These are phyloP conservation scores for Pogonophryne albipinna DNA, from an alignment of 2,797 vertebrate species.

Conservation along the genomic window DNA sequence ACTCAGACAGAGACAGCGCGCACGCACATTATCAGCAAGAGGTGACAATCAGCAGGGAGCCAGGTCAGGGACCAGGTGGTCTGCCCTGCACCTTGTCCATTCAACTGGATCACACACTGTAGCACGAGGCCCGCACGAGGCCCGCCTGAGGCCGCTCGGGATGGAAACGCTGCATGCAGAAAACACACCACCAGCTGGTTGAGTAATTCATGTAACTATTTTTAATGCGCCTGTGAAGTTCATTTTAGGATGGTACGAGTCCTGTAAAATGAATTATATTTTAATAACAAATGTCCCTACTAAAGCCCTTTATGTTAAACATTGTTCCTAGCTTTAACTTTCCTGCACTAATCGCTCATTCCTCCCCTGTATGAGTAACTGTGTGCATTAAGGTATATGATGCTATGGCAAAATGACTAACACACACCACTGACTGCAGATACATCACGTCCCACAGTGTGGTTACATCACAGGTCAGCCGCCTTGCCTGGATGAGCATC, in stretches of 20 bases:
- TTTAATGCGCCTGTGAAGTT: conserved; percentile 53
- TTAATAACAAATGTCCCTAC: conserved; percentile 36
- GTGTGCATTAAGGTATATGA: conserved; percentile 11
- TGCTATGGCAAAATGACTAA: conserved; percentile 40
- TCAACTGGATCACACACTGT: conserved; percentile 25
- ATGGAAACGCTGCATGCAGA: conserved; percentile 48
- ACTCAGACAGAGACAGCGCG: conserved; percentile 25
- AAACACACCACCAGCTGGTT: conserved; percentile 52
- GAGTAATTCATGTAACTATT: conserved; percentile 57
- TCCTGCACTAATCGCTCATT: conserved; percentile 9
- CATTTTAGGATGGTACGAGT: conserved; percentile 47
- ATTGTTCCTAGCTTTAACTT: not conserved
- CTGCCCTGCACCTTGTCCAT: conserved; percentile 64
- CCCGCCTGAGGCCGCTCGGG: conserved; percentile 37
- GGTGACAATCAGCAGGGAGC: conserved; percentile 69
- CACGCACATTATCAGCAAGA: conserved; percentile 70
- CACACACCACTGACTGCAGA: conserved; percentile 20
- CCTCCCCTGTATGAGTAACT: conserved; percentile 8
- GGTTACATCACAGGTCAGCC: conserved; percentile 53
- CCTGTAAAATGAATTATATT: conserved; percentile 43
- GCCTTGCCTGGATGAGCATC: conserved; percentile 20
- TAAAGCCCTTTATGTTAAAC: conserved; percentile 33
- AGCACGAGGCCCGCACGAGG: conserved; percentile 10
- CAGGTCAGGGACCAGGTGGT: conserved; percentile 78
- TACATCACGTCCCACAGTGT: conserved; percentile 17